phyloP scores from a whole-genome alignment of 2,888 invertebrate species.

The Meandrusa payeni region DNA sequence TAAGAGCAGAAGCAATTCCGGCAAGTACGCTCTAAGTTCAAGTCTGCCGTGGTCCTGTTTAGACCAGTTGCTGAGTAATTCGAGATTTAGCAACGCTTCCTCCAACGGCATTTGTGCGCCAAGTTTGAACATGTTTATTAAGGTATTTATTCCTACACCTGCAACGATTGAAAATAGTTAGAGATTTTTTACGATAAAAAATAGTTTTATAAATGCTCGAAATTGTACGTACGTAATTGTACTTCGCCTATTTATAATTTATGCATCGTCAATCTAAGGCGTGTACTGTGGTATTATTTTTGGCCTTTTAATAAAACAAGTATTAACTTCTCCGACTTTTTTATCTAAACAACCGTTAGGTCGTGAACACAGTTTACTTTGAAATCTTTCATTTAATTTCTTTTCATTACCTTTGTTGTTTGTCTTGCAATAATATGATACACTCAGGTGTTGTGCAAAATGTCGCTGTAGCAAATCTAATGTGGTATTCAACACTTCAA shows the following conservation, averaged over 20 bases:
- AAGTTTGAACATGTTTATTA: conserved; percentile 45
- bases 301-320: conserved; percentile 32
- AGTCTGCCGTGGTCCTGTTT: conserved; percentile 37
- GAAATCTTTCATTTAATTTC: conserved; percentile 11
- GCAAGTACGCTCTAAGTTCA: conserved; percentile 41
- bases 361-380: conserved; percentile 35
- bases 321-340: conserved; percentile 25
- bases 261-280: conserved; percentile 29
- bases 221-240: conserved; percentile 7
- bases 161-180: conserved; percentile 33
- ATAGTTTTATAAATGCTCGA: not conserved
- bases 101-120: conserved; percentile 57
- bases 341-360: conserved; percentile 26
- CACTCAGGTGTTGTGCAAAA: conserved; percentile 38
- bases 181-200: not conserved
- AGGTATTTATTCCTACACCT: conserved; percentile 51
- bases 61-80: conserved; percentile 50
- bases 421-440: conserved; percentile 48
- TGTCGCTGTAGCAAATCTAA: conserved; percentile 49
- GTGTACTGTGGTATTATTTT: conserved; percentile 44
- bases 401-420: conserved; percentile 40
- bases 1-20: conserved; percentile 47
- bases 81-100: conserved; percentile 56
- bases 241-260: not conserved
- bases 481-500: conserved; percentile 47